Evolutionary conservation across 2,888 invertebrate genomes (phyloP), one percentile per base, ranked within the genome.

Genomic region (Zootermopsis nevadensis): DNA sequence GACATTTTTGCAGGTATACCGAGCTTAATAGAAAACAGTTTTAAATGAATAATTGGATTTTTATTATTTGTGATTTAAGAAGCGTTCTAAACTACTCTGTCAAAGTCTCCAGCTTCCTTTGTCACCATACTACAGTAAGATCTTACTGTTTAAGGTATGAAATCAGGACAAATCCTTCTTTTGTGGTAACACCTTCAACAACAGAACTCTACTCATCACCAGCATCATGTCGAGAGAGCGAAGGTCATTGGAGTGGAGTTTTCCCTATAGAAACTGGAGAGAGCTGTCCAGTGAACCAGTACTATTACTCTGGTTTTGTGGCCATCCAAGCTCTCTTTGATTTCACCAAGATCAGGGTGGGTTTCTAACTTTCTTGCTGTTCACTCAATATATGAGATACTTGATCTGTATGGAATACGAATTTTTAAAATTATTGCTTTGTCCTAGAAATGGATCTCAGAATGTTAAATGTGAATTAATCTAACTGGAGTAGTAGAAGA

Each of bases 251-350:
- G 91, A 91, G 92, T 1, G 92, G 93, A 85, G 92, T 94, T 88
- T 91, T 94, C 24, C 93, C 94, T 79, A 93, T 94, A 88, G 93
- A 94, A 87, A 91, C 92, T 0, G 93, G 94, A n/a, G 93, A 93
- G 85, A 92, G 92, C 12, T 95, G 95, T 87, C 95, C 95, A 0
- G 94, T 94, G 7, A 93, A 95, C 86, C 93, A 94, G 89, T 95
- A 95, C 87, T 94, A 93, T 88, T 93, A 93, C 88, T 94, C 94
- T 0, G 95, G 95, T n/a, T 95, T 95, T 88, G 88, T 95, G 85
- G 94, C 94, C 4, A 88, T 95, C 86, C 95, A 95, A 89, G 91
- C 93, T 31, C 89, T 95, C 30, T 91, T 95, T 77, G 95, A 95
- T 88, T 93, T 92, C 87, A 93, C 94, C 33, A 94, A 94, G 89